Evolutionary conservation across 2,888 invertebrate genomes (phyloP), one percentile per base, ranked within the genome.

Genomic region (Drosophila eohydei): DNA sequence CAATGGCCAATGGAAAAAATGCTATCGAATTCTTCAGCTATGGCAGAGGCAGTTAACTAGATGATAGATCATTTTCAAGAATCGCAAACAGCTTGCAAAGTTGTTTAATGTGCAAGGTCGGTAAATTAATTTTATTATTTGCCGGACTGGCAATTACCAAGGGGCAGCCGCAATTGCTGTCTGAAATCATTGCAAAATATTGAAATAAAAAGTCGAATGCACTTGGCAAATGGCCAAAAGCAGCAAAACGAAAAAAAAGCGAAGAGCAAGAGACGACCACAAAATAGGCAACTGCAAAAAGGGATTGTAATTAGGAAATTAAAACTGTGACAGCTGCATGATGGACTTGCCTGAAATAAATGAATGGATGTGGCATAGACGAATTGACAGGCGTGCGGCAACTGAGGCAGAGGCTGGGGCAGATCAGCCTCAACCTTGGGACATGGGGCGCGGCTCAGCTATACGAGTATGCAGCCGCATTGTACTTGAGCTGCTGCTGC

Each of bases 301-400:
- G 68, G 80, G 80, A 80, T 88, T 80, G 85, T 86, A 86, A 86
- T 86, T 86, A 86, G 85, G 89, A 76, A 86, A 86, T 86, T 86
- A 86, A 86, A 86, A 84, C 64, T 88, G 71, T 69, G 88, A 78
- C 85, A 83, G 87, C 75, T 74, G 87, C 73, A 88, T 88, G 83
- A 83, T 88, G 89, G 83, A 88, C 87, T 83, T 86, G 78, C 80
- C 87, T 63, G 54, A 86, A 81, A 67, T 80, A 86, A 83, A 81
- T 86, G 70, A 86, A 84, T 83, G 75, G 68, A 73, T 72, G 59
- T 74, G 70, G 61, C 81, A 71, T 69, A 80, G 82, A 73, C 71
- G 71, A 77, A 82, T 83, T 77, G 88, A 88, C 72, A 68, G 66
- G n/a, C 52, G 46, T 36, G 64, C 32, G 28, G 40, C 44, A 8